A percentile compares a stretch with the other conserved stretches of the same genome.
phyloP scores from a whole-genome alignment of 1,140 invertebrate genomes.

The Acromyrmex charruanus region DNA sequence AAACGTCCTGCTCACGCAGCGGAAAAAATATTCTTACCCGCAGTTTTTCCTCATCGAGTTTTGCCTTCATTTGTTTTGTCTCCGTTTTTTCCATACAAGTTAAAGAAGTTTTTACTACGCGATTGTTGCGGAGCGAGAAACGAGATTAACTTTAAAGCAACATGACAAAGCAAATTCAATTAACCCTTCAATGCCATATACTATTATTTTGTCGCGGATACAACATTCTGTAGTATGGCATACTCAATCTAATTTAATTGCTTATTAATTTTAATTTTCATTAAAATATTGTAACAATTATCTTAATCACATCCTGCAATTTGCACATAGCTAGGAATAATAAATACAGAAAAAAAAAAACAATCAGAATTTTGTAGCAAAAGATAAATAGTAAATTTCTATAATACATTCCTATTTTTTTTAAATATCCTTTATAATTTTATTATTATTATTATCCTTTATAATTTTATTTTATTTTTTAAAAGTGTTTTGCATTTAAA shows the following conservation, averaged over 20 bases:
- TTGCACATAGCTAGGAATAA: not conserved
- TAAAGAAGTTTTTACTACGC: not conserved
- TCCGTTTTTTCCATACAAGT: not conserved
- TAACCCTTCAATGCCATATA: too few species aligned
- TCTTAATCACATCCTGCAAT: not conserved
- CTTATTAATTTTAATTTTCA: too few species aligned
- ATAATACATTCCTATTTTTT: not conserved
- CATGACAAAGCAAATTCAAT: not conserved
- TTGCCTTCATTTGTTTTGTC: not conserved
- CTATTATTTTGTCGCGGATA: too few species aligned
- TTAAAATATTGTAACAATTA: too few species aligned
- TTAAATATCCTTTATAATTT: not conserved
- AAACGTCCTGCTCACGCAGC: not conserved
- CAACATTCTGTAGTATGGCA: too few species aligned
- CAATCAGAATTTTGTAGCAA: not conserved
- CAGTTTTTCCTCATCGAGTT: not conserved
- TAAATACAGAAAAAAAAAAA: not conserved
- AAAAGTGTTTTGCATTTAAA: not conserved
- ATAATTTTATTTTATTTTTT: not conserved
- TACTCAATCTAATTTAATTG: too few species aligned
- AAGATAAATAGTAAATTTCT: not conserved
- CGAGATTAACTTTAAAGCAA: not conserved
- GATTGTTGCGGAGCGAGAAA: not conserved
- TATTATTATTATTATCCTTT: not conserved
- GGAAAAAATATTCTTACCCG: conserved; percentile 30